phyloP scores from a whole-genome alignment of 2,113 vertebrate genomes.

The Hippocampus comes region DNA sequence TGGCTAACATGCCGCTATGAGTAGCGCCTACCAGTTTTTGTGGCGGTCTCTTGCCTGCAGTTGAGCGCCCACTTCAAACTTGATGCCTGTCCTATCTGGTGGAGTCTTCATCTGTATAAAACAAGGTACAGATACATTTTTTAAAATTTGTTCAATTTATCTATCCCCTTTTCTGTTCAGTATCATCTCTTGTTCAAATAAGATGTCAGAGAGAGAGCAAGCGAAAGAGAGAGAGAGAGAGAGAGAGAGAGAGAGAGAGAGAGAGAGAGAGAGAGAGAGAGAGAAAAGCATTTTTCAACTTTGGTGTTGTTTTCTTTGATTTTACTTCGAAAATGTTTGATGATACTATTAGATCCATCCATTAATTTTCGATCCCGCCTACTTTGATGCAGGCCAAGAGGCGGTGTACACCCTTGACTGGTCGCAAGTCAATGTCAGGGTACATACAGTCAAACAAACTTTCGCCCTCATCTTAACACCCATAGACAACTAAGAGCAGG shows the following conservation, averaged over 20 bases:
- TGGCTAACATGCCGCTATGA: background rate
- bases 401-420: background rate
- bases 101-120: conserved; percentile 89
- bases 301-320: background rate
- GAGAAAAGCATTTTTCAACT: background rate
- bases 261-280: too few species aligned
- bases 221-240: too few species aligned
- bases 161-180: too few species aligned
- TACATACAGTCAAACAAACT: too few species aligned
- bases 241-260: too few species aligned
- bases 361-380: background rate
- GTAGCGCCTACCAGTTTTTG: conserved; percentile 85
- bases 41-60: conserved; percentile 94
- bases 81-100: conserved; percentile 92
- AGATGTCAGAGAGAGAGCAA: background rate
- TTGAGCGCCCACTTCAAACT: conserved; percentile 93
- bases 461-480: too few species aligned
- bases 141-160: too few species aligned
- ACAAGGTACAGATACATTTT: background rate
- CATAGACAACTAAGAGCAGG: too few species aligned
- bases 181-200: background rate
- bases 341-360: background rate
- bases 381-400: too few species aligned
- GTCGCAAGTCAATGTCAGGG: background rate
- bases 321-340: background rate